phyloP scores from a whole-genome alignment of 2,888 invertebrate genomes.

The Andrena bucephala region DNA sequence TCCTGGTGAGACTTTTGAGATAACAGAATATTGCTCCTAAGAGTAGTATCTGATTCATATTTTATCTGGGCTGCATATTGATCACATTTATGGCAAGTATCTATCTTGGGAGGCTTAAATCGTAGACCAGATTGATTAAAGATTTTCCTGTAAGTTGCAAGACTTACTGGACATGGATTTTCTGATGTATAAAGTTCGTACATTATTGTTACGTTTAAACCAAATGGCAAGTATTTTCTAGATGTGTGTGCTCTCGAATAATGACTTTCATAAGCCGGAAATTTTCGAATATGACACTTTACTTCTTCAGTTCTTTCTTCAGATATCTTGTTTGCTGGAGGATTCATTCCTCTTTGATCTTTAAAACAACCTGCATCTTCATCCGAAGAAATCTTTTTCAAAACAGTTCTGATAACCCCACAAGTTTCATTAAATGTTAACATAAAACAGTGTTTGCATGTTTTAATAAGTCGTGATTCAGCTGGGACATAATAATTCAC shows the following conservation, averaged over 20 bases:
- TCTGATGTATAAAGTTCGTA: not conserved
- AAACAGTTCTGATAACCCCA: not conserved
- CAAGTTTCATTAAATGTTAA: not conserved
- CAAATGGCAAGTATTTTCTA: not conserved
- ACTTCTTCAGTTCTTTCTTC: not conserved
- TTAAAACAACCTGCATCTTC: not conserved
- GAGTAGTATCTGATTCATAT: not conserved
- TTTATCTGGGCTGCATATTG: not conserved
- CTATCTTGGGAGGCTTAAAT: not conserved
- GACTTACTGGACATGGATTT: constrained; percentile 4
- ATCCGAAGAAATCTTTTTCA: not conserved
- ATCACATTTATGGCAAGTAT: constrained; percentile 2
- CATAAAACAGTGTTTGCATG: not conserved
- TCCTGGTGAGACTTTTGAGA: not conserved
- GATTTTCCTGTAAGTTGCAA: not conserved
- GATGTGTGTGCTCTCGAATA: not conserved
- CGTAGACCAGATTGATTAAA: constrained; percentile 4
- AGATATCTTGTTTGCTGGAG: not conserved
- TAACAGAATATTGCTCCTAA: not conserved
- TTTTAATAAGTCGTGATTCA: not conserved
- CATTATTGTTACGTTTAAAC: constrained; percentile 1
- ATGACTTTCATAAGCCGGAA: not conserved
- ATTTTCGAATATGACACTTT: not conserved
- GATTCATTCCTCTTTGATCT: not conserved
- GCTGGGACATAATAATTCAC: not conserved